Conservation (phyloP, 2,888 invertebrate species). For the Rhaphigaster nebulosa region DNA sequence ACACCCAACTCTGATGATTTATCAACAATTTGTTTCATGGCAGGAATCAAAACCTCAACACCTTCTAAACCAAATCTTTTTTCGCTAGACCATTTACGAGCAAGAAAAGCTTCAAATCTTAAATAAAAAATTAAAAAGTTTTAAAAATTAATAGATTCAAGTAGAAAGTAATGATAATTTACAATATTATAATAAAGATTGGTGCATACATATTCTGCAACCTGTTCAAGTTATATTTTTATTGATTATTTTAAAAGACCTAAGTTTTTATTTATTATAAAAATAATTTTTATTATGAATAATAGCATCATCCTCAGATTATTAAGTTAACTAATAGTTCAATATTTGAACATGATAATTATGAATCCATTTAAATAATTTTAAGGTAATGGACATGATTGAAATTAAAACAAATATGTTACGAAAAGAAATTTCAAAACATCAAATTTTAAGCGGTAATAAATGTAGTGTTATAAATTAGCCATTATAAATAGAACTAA, state of each 20-base stretch:
- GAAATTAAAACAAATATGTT: neutral
- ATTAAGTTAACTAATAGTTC: neutral
- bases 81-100: slow-evolving; percentile 98
- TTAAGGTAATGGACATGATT: no score
- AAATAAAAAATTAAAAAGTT: slow-evolving; percentile 9
- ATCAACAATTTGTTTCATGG: slow-evolving; percentile 98
- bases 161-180: neutral
- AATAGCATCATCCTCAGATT: neutral
- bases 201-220: no score
- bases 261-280: no score
- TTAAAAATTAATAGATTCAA: neutral
- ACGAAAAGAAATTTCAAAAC: no score
- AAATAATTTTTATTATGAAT: neutral
- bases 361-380: no score
- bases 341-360: no score
- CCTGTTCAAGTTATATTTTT: neutral
- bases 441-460: no score
- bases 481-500: no score
- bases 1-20: slow-evolving; percentile 94
- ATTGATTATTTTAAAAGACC: neutral
- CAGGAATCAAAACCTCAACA: slow-evolving; percentile 98
- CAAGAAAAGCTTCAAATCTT: slow-evolving; percentile 97
- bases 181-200: no score
- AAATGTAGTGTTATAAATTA: no score
- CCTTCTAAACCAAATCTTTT: slow-evolving; percentile 99